A percentile compares a stretch with the other conserved stretches of the same genome.
Evolutionary conservation across 2,888 invertebrate genomes (phyloP).

Genomic region (Escarpia spicata): DNA sequence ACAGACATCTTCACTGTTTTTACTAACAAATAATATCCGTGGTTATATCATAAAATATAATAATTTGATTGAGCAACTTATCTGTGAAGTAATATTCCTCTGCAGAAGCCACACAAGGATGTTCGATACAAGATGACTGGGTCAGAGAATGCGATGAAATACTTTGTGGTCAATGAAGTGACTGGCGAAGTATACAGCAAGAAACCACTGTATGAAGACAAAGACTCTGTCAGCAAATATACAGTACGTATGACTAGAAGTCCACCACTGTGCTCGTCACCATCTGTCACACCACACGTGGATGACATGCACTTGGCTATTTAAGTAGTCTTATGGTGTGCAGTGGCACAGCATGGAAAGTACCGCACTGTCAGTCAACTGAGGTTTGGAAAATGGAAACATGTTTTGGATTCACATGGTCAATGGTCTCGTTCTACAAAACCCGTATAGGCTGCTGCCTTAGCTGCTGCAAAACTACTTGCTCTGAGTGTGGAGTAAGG

Average conservation of each 20-base stretch:
- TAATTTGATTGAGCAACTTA: neutral
- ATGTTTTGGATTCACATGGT: no score
- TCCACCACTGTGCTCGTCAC: neutral
- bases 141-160: conserved; percentile 32
- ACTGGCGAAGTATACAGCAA: conserved; percentile 41
- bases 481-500: no score
- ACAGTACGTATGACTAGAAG: neutral
- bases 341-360: no score
- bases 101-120: conserved; percentile 49
- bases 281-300: neutral
- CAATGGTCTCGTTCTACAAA: no score
- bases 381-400: no score
- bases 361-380: no score
- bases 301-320: no score
- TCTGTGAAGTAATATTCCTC: conserved; percentile 13
- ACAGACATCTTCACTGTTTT: neutral
- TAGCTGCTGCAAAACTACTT: no score
- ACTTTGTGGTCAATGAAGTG: conserved; percentile 41
- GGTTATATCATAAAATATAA: neutral
- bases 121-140: conserved; percentile 50
- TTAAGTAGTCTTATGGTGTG: no score
- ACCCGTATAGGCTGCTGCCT: no score
- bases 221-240: conserved; percentile 7
- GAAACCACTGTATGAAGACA: conserved; percentile 39
- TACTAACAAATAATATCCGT: neutral